A percentile compares a stretch with the other conserved stretches of the same genome.
Evolutionary conservation across 2,113 vertebrate species (phyloP).

Genomic region (Echinops telfairi): DNA sequence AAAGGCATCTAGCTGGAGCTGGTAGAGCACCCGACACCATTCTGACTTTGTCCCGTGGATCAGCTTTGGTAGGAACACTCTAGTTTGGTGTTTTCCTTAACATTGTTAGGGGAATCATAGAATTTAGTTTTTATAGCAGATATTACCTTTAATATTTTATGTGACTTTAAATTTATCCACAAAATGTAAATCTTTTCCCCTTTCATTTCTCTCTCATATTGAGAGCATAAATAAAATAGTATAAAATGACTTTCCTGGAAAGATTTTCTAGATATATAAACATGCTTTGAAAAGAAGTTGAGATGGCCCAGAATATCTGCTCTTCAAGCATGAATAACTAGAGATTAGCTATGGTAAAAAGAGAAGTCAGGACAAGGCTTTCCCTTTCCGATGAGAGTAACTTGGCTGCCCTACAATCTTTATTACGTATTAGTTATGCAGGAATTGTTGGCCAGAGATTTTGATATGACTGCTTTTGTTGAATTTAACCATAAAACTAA

Average conservation of each 20-base stretch:
- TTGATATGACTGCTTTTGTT: constrained; percentile 6
- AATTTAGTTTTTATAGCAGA: neutral
- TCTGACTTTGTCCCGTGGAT: neutral
- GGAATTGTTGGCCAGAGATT: constrained; percentile 35
- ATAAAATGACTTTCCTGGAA: constrained; percentile 65
- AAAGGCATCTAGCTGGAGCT: neutral
- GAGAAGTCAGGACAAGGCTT: constrained; percentile 8
- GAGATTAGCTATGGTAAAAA: constrained; percentile 72
- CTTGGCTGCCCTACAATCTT: neutral
- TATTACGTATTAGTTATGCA: constrained; percentile 6
- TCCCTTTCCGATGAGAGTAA: neutral
- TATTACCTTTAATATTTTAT: neutral
- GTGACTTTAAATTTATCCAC: constrained; percentile 5
- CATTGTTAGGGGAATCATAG: neutral
- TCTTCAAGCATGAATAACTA: constrained; percentile 68
- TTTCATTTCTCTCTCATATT: constrained; percentile 22
- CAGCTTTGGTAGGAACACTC: neutral
- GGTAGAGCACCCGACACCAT: neutral
- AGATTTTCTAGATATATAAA: constrained; percentile 63
- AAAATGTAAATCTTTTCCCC: constrained; percentile 48
- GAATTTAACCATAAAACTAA: neutral
- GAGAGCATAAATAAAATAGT: constrained; percentile 57
- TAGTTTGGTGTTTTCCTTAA: neutral
- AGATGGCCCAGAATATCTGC: constrained; percentile 59
- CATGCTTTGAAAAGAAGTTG: constrained; percentile 57